Evolutionary conservation across 2,113 vertebrate species (phyloP), one percentile per base, ranked within the genome.

Genomic region (Callithrix jacchus): DNA sequence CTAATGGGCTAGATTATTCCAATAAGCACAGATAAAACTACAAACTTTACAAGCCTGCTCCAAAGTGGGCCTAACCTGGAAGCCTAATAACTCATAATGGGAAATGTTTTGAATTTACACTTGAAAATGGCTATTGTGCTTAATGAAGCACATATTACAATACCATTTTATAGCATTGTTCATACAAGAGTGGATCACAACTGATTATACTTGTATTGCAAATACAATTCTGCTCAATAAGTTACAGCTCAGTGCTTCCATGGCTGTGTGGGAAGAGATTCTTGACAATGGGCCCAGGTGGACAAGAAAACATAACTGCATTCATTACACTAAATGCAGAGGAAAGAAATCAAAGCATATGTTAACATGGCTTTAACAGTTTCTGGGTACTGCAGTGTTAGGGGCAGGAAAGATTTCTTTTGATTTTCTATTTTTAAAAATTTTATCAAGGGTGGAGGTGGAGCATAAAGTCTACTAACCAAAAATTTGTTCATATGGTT

Each of bases 81-180:
- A 54, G 6, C 17, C 18, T 93, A 96, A 90, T 79, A 98, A 97
- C 49, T 94, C 66, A 40, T 74, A 73, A 12, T 40, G n/a, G 30
- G 20, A 68, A 97, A 91, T 32, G n/a, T 61, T 30, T 86, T 96
- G 30, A 96, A 97, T 97, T 97, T 76, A 6, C 13, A 82, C 32
- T 95, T 96, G 66, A 42, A 97, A 89, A 94, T 54, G 74, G 8
- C 56, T 80, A 81, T 91, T 93, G 79, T 80, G 76, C 0, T 58
- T 84, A 97, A 95, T 85, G 84, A 91, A 94, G 52, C 85, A 80
- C 91, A 47, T 4, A n/a, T 85, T 77, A 73, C 10, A 76, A 94
- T 93, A 85, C 93, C 91, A 95, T 95, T 93, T 84, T 87, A 91
- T 73, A 91, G 17, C 37, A 92, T 58, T 81, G 21, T 93, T 93